These are phyloP conservation scores for Zonotrichia leucophrys DNA, from an alignment of 2,113 vertebrate species.

Conservation along the genomic window DNA sequence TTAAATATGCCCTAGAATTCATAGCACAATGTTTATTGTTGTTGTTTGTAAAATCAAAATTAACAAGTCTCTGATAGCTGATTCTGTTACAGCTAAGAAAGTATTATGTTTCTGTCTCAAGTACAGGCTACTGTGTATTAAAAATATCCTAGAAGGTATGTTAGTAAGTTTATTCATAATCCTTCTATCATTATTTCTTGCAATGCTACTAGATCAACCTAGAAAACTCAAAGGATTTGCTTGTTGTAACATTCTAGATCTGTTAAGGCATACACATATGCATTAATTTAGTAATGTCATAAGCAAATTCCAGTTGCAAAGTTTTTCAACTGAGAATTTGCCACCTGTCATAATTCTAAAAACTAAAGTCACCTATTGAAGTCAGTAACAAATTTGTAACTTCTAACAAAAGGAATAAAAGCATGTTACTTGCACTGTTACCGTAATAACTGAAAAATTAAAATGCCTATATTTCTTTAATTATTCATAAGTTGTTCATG, in stretches of 20 bases:
- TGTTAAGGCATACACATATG: neutral
- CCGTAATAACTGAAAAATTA: neutral
- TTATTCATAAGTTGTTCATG: neutral
- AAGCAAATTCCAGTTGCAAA: neutral
- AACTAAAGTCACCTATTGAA: neutral
- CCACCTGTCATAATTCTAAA: neutral
- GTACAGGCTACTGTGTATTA: neutral
- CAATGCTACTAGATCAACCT: neutral
- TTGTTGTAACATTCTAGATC: neutral
- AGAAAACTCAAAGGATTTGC: neutral
- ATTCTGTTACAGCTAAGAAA: neutral
- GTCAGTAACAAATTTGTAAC: neutral
- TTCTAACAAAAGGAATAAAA: neutral
- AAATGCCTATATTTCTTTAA: neutral
- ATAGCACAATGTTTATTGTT: neutral
- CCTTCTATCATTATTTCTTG: neutral
- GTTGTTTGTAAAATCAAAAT: neutral
- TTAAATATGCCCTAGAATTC: neutral
- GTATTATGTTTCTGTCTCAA: neutral
- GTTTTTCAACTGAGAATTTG: neutral
- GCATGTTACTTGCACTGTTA: neutral
- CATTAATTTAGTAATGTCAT: neutral
- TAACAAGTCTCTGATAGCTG: neutral
- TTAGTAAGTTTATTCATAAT: neutral
- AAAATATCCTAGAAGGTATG: neutral